phyloP scores from a whole-genome alignment of 2,797 vertebrate genomes.

The Etheostoma nigrum region DNA sequence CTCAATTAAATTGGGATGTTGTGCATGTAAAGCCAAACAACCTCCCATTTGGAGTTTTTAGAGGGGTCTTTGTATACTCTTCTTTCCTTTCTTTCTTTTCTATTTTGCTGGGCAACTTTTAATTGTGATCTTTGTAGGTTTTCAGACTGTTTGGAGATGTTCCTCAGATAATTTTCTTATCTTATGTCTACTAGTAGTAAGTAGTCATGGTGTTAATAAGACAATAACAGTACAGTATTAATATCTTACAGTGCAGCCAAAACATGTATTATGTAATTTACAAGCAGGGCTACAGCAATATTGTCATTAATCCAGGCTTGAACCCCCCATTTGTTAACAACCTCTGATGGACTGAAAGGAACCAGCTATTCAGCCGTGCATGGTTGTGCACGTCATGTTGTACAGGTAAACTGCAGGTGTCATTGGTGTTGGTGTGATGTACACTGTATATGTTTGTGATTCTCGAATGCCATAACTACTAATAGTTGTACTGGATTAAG shows the following conservation, averaged over 20 bases:
- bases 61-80: slow-evolving; percentile 45
- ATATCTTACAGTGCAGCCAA: slow-evolving; percentile 52
- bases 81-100: slow-evolving; percentile 30
- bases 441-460: slow-evolving; percentile 55
- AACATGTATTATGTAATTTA: slow-evolving; percentile 48
- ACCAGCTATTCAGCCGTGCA: slow-evolving; percentile 36
- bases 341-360: slow-evolving; percentile 38
- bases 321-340: slow-evolving; percentile 58
- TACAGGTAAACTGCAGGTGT: slow-evolving; percentile 51
- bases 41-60: slow-evolving; percentile 25
- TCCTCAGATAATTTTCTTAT: slow-evolving; percentile 48
- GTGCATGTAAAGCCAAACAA: slow-evolving; percentile 50
- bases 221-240: slow-evolving; percentile 70
- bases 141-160: slow-evolving; percentile 45
- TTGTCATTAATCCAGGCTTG: slow-evolving; percentile 42
- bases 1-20: slow-evolving; percentile 11
- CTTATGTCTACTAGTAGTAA: slow-evolving; percentile 29
- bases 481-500: slow-evolving; percentile 44
- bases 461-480: slow-evolving; percentile 50
- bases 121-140: slow-evolving; percentile 37
- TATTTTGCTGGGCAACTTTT: slow-evolving; percentile 39
- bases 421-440: slow-evolving; percentile 56
- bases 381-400: slow-evolving; percentile 50
- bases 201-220: slow-evolving; percentile 36
- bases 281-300: slow-evolving; percentile 68